Evolutionary conservation across 2,888 invertebrate genomes (phyloP).

Genomic region (Dolomedes plantarius): DNA sequence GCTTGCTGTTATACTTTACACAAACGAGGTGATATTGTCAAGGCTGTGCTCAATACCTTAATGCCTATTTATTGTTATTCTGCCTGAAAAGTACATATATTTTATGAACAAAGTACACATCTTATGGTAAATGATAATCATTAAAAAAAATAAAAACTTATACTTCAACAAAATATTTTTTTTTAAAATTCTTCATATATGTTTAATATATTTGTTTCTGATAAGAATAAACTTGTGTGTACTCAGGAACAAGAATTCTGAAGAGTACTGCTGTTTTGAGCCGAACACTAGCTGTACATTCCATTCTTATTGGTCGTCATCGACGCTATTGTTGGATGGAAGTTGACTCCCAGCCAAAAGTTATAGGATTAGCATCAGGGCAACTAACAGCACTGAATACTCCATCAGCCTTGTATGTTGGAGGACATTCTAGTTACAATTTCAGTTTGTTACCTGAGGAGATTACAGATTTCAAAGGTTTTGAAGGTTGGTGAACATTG

Average conservation of each 20-base stretch:
- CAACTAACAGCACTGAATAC: slow-evolving; percentile 70
- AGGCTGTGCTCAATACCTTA: too few species aligned
- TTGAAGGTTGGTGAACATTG: slow-evolving; percentile 56
- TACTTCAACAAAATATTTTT: too few species aligned
- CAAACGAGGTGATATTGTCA: too few species aligned
- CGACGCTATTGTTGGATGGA: slow-evolving; percentile 68
- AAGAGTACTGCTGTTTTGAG: slow-evolving; percentile 41
- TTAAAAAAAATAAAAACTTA: too few species aligned
- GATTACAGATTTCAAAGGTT: slow-evolving; percentile 55
- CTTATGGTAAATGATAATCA: too few species aligned
- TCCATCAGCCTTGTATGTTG: slow-evolving; percentile 69
- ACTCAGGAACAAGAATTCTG: slow-evolving; percentile 47
- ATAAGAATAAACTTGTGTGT: too few species aligned
- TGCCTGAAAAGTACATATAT: too few species aligned
- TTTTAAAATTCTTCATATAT: too few species aligned
- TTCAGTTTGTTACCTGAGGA: slow-evolving; percentile 62
- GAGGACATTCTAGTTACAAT: slow-evolving; percentile 70
- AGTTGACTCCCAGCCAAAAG: slow-evolving; percentile 62
- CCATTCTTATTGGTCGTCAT: slow-evolving; percentile 64
- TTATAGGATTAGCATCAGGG: slow-evolving; percentile 62
- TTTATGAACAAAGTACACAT: too few species aligned
- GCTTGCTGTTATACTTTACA: too few species aligned
- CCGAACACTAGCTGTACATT: slow-evolving; percentile 46
- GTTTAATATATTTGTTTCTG: too few species aligned
- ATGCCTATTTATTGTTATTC: too few species aligned